Evolutionary conservation across 1,140 invertebrate genomes (phyloP).

Genomic region (Paracyclopina nana): DNA sequence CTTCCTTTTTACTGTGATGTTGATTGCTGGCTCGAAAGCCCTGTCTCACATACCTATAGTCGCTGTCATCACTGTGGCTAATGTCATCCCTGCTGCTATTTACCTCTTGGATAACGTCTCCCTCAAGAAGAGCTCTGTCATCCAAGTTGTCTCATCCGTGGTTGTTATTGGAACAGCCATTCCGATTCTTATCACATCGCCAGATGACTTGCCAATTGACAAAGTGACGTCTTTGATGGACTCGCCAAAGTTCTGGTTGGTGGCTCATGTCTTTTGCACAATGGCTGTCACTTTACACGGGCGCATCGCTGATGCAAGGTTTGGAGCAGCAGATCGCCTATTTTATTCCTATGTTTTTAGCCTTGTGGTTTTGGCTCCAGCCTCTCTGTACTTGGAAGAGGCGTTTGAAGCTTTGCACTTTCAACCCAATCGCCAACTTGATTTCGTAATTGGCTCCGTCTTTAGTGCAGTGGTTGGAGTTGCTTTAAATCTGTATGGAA

Average conservation of each 20-base stretch:
- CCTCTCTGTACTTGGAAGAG: conserved; percentile 24
- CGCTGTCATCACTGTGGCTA: conserved; percentile 10
- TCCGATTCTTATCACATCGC: not conserved
- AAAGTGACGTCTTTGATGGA: conserved; percentile 16
- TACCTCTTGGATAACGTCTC: conserved; percentile 21
- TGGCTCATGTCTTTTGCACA: conserved; percentile 22
- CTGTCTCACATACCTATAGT: not conserved
- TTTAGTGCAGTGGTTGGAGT: conserved; percentile 22
- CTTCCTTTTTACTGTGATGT: conserved; percentile 24
- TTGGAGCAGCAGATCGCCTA: conserved; percentile 21
- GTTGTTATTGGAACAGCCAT: not conserved
- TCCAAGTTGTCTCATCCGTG: not conserved
- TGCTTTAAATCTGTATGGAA: conserved; percentile 19
- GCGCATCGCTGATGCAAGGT: conserved; percentile 22
- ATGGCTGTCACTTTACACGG: conserved; percentile 22
- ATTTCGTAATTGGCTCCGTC: conserved; percentile 23
- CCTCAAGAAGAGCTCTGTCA: no score
- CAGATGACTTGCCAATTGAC: no score
- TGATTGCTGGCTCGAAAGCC: conserved; percentile 27
- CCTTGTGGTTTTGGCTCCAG: conserved; percentile 24
- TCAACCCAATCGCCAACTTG: conserved; percentile 21
- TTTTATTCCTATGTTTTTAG: conserved; percentile 24
- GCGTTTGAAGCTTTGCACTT: conserved; percentile 24
- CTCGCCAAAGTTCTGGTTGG: conserved; percentile 24
- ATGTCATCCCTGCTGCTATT: conserved; percentile 20